Evolutionary conservation across 2,797 vertebrate species (phyloP).

Genomic region (Myripristis jacobus): DNA sequence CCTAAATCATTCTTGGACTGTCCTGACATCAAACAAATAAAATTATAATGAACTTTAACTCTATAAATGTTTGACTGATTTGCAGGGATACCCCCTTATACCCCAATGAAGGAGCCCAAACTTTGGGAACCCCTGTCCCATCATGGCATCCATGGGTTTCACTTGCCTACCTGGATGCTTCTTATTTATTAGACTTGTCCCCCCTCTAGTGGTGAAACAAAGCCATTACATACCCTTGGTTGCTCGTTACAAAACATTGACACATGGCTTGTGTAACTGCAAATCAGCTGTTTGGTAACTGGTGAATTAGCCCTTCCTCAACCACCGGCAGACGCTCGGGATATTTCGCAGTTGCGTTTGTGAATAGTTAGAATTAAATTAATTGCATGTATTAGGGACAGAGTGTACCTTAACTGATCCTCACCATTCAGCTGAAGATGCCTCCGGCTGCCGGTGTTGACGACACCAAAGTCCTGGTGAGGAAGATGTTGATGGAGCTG

Average conservation of each 20-base stretch:
- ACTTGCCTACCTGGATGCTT: neutral
- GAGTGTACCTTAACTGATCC: neutral
- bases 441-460: slow-evolving; percentile 24
- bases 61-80: slow-evolving; percentile 43
- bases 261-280: slow-evolving; percentile 69
- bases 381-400: too few relatives aligned
- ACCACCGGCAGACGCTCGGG: too few relatives aligned
- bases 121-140: neutral
- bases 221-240: slow-evolving; percentile 35
- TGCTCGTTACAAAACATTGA: slow-evolving; percentile 71
- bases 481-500: slow-evolving; percentile 61
- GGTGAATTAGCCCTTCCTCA: too few relatives aligned
- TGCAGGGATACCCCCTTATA: neutral
- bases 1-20: neutral
- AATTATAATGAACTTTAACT: slow-evolving; percentile 53
- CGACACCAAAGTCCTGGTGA: slow-evolving; percentile 38
- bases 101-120: neutral
- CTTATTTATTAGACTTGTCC: slow-evolving; percentile 53
- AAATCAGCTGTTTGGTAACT: slow-evolving; percentile 72
- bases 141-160: neutral
- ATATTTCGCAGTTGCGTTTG: neutral
- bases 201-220: slow-evolving; percentile 59
- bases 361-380: neutral
- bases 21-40: slow-evolving; percentile 10
- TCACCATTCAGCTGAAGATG: slow-evolving; percentile 56